Conservation (phyloP, 2,888 invertebrate genomes). For the Ametastegia equiseti region DNA sequence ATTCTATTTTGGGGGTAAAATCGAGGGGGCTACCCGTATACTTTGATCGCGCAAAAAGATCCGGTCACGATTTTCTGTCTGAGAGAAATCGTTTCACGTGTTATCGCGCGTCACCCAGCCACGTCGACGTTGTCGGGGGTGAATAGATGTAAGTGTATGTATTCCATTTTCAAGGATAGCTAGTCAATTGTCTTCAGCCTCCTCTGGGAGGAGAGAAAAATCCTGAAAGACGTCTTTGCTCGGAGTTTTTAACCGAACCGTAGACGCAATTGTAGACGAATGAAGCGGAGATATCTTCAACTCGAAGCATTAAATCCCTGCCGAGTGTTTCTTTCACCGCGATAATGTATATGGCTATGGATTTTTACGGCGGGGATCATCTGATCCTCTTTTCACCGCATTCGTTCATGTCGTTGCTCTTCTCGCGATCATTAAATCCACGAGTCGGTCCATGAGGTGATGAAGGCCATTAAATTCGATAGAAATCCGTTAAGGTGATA, state of each 20-base stretch:
- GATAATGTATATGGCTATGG: too few species aligned
- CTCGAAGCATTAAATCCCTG: background rate
- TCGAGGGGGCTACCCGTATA: too few species aligned
- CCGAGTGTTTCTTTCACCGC: background rate
- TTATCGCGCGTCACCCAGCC: slow-evolving; percentile 30
- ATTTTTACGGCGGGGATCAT: background rate
- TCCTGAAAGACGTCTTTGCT: background rate
- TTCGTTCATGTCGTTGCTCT: too few species aligned
- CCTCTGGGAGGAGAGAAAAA: background rate
- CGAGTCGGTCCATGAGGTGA: too few species aligned
- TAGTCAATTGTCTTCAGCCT: background rate
- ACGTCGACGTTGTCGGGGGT: background rate
- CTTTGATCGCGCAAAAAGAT: background rate
- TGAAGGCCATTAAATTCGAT: too few species aligned
- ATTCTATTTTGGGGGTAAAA: background rate
- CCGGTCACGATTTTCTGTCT: background rate
- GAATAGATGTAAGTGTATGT: background rate
- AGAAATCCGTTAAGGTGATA: too few species aligned
- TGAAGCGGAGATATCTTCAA: background rate
- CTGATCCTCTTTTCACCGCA: too few species aligned
- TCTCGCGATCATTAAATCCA: too few species aligned
- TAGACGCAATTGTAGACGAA: background rate
- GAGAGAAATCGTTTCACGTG: slow-evolving; percentile 12
- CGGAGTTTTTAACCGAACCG: background rate
- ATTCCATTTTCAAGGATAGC: background rate